phyloP scores from a whole-genome alignment of 30 jellyfish, hydroid and myxozoan species.

The Cassiopea xamachana region DNA sequence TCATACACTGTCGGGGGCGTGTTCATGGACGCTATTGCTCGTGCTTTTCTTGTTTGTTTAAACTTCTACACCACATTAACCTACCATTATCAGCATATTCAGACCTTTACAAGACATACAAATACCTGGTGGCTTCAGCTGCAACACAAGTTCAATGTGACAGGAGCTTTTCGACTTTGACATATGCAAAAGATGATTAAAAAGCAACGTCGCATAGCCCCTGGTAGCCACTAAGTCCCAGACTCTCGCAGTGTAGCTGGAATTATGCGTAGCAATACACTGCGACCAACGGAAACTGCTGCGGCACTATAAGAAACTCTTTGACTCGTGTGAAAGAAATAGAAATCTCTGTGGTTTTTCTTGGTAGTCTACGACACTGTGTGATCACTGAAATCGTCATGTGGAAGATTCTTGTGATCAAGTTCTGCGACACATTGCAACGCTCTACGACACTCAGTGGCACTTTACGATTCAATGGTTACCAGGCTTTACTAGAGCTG shows the following conservation, averaged over 20 bases:
- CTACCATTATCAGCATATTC: conserved; percentile 16
- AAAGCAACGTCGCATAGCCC: conserved; percentile 18
- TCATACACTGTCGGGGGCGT: not conserved
- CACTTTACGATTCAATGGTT: no score
- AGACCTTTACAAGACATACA: conserved; percentile 18
- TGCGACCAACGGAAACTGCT: no score
- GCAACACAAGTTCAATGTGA: conserved; percentile 24
- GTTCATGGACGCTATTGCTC: conserved; percentile 11
- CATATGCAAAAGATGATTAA: not conserved
- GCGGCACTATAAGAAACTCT: no score
- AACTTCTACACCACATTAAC: conserved; percentile 8
- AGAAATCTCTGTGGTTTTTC: no score
- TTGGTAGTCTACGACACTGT: not conserved
- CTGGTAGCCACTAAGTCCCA: not conserved
- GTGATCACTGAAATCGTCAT: not conserved
- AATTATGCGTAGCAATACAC: not conserved
- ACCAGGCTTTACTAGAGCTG: conserved; percentile 15
- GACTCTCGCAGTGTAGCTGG: not conserved
- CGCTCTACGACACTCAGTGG: no score
- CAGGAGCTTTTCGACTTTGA: conserved; percentile 35
- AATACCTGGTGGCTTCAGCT: conserved; percentile 20
- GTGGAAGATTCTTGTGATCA: not conserved
- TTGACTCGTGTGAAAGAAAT: no score
- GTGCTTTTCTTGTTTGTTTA: conserved; percentile 25
- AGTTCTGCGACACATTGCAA: no score